Conservation (phyloP, 2,888 invertebrate genomes). For the Lacanobia oleracea region DNA sequence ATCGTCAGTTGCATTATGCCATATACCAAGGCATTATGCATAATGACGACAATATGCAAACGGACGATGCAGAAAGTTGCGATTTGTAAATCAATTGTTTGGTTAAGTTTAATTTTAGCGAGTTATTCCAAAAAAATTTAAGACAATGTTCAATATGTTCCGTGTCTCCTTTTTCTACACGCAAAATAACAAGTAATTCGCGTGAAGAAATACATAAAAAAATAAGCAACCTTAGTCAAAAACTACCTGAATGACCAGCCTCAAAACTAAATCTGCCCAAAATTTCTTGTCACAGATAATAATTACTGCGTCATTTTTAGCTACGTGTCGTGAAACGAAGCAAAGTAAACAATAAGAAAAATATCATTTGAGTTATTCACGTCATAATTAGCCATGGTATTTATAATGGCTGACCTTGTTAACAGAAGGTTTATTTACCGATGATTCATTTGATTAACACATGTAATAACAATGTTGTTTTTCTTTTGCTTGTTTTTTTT, state of each 20-base stretch:
- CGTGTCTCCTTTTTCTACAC: no score
- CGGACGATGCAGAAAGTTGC: no score
- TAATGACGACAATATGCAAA: no score
- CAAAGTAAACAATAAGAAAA: slow-evolving; percentile 55
- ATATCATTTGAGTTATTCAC: slow-evolving; percentile 38
- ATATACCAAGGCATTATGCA: no score
- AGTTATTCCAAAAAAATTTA: no score
- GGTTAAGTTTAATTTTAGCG: no score
- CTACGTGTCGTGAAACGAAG: slow-evolving; percentile 55
- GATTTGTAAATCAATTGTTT: no score
- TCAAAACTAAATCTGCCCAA: slow-evolving; percentile 15
- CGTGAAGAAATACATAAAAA: not conserved
- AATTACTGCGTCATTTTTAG: slow-evolving; percentile 50
- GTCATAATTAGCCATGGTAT: slow-evolving; percentile 58
- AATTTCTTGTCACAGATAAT: slow-evolving; percentile 29
- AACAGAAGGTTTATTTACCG: slow-evolving; percentile 29
- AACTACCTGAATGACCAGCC: slow-evolving; percentile 27
- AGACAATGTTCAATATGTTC: no score
- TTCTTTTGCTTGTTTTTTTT: not conserved
- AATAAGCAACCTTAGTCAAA: not conserved
- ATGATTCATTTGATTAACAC: slow-evolving; percentile 54
- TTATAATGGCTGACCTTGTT: slow-evolving; percentile 56
- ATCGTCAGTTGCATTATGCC: no score
- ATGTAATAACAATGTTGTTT: slow-evolving; percentile 13
- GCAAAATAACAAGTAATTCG: no score